Evolutionary conservation across 2,113 vertebrate genomes (phyloP), one percentile per base, ranked within the genome.

Genomic region (Mormyrus lacerda): DNA sequence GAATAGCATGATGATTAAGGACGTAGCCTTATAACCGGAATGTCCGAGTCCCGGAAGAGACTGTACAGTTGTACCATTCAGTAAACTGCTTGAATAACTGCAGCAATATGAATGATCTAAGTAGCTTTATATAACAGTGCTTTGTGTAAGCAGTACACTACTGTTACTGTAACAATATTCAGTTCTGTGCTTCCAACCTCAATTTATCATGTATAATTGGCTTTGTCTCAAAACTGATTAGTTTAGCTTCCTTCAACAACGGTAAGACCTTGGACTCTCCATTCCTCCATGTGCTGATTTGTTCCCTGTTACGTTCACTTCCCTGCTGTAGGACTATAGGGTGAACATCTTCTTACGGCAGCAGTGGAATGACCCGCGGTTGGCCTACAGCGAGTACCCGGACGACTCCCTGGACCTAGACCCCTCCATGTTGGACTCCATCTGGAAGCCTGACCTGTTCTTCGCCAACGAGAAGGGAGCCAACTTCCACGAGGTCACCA

Each of bases 361-460:
- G 95, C 97, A 99, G 92, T 99, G 98, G 98, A 99, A 99, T 0
- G 98, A 99, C 94, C 98, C 98, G 0, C 97, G 98, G 53, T 93
- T 99, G 94, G 98, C 98, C 0, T 99, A 98, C 94, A 98, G 97
- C 0, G 98, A 99, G 90, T 99, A 98, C 88, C 98, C 98, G 0
- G 98, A 99, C 0, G 97, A 99, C 93, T 97, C 98, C 0, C 94
- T 99, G 93, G 98, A 99, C 93, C 95, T 99, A 51, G 98, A 99
- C 93, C 98, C 98, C 0, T 99, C 98, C 84, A 99, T 99, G 98
- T 92, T 99, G 95, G 98, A 99, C 93, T 99, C 98, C 93, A 99
- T 99, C 95, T 99, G 98, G 98, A 99, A 99, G 89, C 98, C 98
- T 0, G 98, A 99, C 91, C 92, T 99, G 96, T 99, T 99, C 95